Conservation (phyloP, 2,888 invertebrate genomes). For the Apamea monoglypha region DNA sequence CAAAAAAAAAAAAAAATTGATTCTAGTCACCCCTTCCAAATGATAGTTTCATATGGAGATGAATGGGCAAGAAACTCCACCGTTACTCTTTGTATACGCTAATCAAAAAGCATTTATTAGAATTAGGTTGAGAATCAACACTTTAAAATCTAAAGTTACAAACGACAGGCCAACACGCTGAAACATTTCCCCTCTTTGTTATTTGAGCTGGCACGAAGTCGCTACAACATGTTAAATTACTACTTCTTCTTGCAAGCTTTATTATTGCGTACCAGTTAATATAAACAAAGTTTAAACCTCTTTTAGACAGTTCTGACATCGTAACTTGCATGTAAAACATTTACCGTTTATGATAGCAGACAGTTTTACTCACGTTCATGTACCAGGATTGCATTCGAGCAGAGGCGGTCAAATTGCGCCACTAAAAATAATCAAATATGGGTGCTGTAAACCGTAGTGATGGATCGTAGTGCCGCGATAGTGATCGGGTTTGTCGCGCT, state of each 20-base stretch:
- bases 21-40: too few species aligned
- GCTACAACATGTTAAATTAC: too few species aligned
- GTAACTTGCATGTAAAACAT: conserved; percentile 22
- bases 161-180: neutral
- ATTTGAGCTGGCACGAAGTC: neutral
- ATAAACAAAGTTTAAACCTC: neutral
- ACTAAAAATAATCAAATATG: conserved; percentile 49
- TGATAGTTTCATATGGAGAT: too few species aligned
- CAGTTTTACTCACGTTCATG: conserved; percentile 11
- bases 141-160: neutral
- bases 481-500: conserved; percentile 37
- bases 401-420: conserved; percentile 16
- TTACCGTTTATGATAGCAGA: conserved; percentile 21
- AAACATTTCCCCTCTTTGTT: neutral
- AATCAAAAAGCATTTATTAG: neutral
- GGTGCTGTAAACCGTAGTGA: conserved; percentile 36
- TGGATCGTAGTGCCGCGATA: conserved; percentile 40
- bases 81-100: too few species aligned
- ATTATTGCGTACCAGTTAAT: neutral
- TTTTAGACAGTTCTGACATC: neutral
- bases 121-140: neutral
- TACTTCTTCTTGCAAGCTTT: neutral
- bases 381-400: conserved; percentile 14
- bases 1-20: too few species aligned
- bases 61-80: too few species aligned